Percentiles rank a stretch among this genome's conserved stretches.
Conservation (phyloP, 2,113 vertebrate genomes). For the Cnemophilus loriae region DNA sequence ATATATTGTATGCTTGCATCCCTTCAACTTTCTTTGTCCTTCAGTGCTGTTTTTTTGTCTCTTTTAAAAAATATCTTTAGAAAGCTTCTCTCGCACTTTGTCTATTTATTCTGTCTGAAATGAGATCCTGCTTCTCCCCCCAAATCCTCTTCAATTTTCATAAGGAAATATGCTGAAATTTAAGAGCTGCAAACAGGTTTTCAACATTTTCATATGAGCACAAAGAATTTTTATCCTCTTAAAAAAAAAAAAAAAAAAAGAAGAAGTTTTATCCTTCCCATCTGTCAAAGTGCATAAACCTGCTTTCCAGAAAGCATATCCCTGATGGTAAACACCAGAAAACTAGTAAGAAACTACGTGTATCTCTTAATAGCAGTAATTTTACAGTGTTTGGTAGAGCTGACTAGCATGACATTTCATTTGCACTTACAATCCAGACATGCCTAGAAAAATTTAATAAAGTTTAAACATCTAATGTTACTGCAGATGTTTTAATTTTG, state of each 20-base stretch:
- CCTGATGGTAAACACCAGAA: background rate
- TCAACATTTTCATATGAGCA: background rate
- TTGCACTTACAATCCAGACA: background rate
- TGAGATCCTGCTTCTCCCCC: background rate
- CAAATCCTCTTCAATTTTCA: slow-evolving; percentile 4
- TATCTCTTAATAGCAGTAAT: background rate
- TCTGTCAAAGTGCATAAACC: background rate
- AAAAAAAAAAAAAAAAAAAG: background rate
- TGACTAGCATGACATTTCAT: background rate
- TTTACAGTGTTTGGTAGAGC: background rate
- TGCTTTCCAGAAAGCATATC: background rate
- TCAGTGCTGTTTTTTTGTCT: background rate
- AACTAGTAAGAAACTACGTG: background rate
- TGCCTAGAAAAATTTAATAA: background rate
- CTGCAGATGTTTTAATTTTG: background rate
- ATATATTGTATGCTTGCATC: slow-evolving; percentile 24
- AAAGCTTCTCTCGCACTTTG: background rate
- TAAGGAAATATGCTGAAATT: slow-evolving; percentile 29
- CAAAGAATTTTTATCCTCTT: background rate
- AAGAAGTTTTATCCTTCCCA: background rate
- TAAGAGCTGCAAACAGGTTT: slow-evolving; percentile 24
- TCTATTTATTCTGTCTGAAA: slow-evolving; percentile 12
- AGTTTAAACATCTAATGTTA: background rate
- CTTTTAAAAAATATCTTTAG: background rate
- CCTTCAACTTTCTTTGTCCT: slow-evolving; percentile 41